phyloP scores from a whole-genome alignment of 2,113 vertebrate genomes.

The Ageneiosus marmoratus region DNA sequence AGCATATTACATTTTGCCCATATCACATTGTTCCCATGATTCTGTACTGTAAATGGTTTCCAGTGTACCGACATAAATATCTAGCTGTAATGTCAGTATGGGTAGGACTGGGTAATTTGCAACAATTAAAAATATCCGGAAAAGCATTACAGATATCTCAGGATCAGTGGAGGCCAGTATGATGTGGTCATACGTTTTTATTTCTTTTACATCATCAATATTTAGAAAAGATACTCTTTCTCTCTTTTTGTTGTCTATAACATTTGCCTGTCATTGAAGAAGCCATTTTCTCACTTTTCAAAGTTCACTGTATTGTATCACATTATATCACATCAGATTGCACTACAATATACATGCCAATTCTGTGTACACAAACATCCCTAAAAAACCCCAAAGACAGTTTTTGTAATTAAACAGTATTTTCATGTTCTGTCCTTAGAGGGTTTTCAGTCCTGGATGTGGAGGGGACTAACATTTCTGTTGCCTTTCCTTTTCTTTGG shows the following conservation, averaged over 20 bases:
- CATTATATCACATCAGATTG: neutral
- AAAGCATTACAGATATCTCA: neutral
- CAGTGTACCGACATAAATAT: neutral
- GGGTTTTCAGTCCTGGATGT: constrained; percentile 99
- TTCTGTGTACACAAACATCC: neutral
- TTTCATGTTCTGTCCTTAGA: constrained; percentile 71
- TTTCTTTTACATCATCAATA: neutral
- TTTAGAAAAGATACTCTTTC: too few species aligned
- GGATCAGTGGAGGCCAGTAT: neutral
- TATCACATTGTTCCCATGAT: too few species aligned
- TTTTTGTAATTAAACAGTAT: neutral
- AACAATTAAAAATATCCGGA: neutral
- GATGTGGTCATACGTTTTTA: neutral
- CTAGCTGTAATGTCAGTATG: neutral
- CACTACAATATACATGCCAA: neutral
- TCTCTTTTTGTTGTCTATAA: neutral
- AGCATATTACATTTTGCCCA: too few species aligned
- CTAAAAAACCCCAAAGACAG: neutral
- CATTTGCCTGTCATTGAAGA: neutral
- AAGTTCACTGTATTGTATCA: neutral
- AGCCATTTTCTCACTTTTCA: neutral
- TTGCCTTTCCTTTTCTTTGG: constrained; percentile 95
- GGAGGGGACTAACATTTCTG: constrained; percentile 93
- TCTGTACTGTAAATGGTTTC: neutral
- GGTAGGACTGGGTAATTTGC: neutral